Evolutionary conservation across 2,113 vertebrate genomes (phyloP).

Genomic region (Serinus canaria): DNA sequence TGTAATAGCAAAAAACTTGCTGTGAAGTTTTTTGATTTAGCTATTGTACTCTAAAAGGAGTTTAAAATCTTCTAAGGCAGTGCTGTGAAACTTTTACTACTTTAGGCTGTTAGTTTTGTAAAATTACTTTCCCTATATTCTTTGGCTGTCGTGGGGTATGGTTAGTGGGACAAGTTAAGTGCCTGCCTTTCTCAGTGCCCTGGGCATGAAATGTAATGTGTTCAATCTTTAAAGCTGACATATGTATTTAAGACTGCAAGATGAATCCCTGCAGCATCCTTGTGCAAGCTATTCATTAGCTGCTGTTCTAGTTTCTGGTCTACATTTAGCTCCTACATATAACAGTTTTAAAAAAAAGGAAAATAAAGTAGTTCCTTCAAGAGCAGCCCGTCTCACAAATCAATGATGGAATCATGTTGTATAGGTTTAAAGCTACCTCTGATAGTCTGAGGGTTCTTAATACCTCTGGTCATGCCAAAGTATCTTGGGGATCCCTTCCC

Average conservation of each 20-base stretch:
- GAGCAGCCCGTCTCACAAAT: not conserved
- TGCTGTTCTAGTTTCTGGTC: not conserved
- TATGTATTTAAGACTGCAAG: slow-evolving; percentile 1
- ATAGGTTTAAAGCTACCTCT: not conserved
- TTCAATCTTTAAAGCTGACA: not conserved
- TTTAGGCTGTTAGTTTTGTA: not conserved
- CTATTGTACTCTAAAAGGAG: not conserved
- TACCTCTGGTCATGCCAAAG: not conserved
- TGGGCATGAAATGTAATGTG: not conserved
- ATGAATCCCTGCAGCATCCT: not conserved
- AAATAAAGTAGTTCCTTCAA: not conserved
- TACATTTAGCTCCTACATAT: not conserved
- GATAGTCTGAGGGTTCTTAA: not conserved
- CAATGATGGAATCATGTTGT: not conserved
- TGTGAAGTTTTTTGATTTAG: not conserved
- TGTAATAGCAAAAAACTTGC: not conserved
- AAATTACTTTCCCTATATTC: not conserved
- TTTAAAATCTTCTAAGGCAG: not conserved
- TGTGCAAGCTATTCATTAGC: not conserved
- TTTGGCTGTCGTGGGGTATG: not conserved
- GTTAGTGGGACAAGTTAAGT: not conserved
- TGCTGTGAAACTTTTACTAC: not conserved
- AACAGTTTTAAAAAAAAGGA: not conserved
- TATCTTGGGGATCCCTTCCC: not conserved
- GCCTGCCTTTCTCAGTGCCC: not conserved